Percentiles rank a stretch among this genome's conserved stretches.
Conservation (phyloP, 2,888 invertebrate genomes). For the Branchipolynoe longqiensis region DNA sequence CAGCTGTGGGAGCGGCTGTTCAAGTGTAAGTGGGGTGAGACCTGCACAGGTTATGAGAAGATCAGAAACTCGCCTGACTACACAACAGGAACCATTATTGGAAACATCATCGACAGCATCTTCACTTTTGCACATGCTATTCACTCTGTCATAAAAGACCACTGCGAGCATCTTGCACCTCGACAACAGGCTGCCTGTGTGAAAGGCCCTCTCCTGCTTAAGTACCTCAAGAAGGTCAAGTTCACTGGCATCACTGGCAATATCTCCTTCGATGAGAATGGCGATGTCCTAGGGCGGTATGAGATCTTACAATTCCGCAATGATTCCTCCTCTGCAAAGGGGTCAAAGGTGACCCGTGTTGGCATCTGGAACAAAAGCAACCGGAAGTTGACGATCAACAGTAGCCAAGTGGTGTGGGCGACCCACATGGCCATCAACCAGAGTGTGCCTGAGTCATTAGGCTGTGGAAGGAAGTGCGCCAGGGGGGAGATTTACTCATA, state of each 20-base stretch:
- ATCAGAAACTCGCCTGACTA: slow-evolving; percentile 60
- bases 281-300: slow-evolving; percentile 73
- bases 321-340: not conserved
- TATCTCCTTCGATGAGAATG: slow-evolving; percentile 74
- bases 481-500: slow-evolving; percentile 73
- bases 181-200: slow-evolving; percentile 67
- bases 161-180: slow-evolving; percentile 64
- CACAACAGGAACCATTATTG: slow-evolving; percentile 58
- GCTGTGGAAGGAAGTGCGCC: slow-evolving; percentile 65
- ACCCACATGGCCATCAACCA: not conserved
- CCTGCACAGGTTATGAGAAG: not conserved
- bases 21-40: slow-evolving; percentile 37
- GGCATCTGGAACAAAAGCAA: slow-evolving; percentile 73
- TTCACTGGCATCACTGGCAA: slow-evolving; percentile 72
- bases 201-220: slow-evolving; percentile 66
- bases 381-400: slow-evolving; percentile 67
- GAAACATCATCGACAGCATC: slow-evolving; percentile 71
- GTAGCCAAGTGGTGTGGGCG: slow-evolving; percentile 61
- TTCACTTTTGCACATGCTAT: slow-evolving; percentile 71
- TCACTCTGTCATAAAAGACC: slow-evolving; percentile 66
- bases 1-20: slow-evolving; percentile 74
- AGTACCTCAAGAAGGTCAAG: slow-evolving; percentile 69
- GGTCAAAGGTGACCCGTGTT: slow-evolving; percentile 62
- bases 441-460: slow-evolving; percentile 59
- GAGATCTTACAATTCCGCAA: slow-evolving; percentile 72